Conservation (phyloP, 2,888 invertebrate species). For the Coelogynopora nodosa region DNA sequence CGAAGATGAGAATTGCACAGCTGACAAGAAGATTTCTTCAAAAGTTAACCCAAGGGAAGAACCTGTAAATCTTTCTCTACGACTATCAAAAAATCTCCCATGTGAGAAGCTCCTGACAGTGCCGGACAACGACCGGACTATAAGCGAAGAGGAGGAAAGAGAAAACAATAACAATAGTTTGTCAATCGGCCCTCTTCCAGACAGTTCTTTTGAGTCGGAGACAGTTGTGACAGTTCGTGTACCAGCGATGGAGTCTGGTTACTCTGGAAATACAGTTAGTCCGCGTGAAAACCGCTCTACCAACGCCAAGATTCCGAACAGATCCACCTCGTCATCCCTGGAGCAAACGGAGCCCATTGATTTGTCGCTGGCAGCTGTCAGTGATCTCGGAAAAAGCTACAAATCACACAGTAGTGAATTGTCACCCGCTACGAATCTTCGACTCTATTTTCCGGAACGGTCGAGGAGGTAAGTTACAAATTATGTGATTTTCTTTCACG, state of each 20-base stretch:
- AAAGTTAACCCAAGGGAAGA: not conserved
- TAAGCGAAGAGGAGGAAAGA: not conserved
- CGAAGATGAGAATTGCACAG: not conserved
- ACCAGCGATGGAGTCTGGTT: not conserved
- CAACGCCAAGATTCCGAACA: not conserved
- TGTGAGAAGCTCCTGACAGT: not conserved
- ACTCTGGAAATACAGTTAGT: not conserved
- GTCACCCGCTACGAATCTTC: not conserved
- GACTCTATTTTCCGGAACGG: not conserved
- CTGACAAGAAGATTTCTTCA: not conserved
- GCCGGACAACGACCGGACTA: not conserved
- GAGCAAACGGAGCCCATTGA: conserved; percentile 24
- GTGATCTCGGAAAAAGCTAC: conserved; percentile 8
- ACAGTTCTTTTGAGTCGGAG: conserved; percentile 8
- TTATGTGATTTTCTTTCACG: too few relatives aligned
- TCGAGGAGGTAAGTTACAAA: not conserved
- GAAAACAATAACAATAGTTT: not conserved
- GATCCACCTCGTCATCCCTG: not conserved
- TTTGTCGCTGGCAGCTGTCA: conserved; percentile 20
- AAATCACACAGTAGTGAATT: not conserved
- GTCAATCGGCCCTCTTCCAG: not conserved
- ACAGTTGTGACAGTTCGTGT: not conserved
- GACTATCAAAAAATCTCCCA: not conserved
- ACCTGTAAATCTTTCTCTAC: not conserved
- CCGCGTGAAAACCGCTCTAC: not conserved